Evolutionary conservation across 2,888 invertebrate species (phyloP), one percentile per base, ranked within the genome.

Genomic region (Tiphia femorata): DNA sequence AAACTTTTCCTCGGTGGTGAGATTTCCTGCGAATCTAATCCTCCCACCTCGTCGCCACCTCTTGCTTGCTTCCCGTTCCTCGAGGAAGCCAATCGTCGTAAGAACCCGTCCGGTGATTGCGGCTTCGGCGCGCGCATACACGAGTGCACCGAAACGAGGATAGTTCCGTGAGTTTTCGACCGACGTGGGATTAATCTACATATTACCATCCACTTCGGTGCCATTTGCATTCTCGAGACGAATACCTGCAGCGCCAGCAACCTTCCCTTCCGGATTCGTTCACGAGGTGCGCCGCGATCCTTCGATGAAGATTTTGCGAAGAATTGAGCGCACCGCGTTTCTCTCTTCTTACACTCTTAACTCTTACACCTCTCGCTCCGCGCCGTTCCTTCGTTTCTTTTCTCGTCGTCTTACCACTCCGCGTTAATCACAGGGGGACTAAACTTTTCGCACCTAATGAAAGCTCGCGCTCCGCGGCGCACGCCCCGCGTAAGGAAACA

Each of bases 101-200:
- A 49, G 25, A 44, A 38, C 23, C 19, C 17, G 29, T 30, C 33
- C n/a, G n/a, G 30, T 30, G 43, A 48, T 43, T 53, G 37, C 44
- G 41, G 23, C 14, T 55, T 42, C 30, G 33, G 29, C 49, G 29
- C 19, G 49, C 27, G 16, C 7, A n/a, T n/a, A n/a, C n/a, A n/a
- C n/a, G n/a, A n/a, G n/a, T 27, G 8, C 12, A 6, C 8, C 6
- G 42, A 17, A 42, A 58, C 37, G 58, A 43, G 55, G 53, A 55
- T 61, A 64, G 58, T 70, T 72, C 23, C 12, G 7, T 14, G 52
- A 67, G 59, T 71, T 73, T 71, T 71, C 67, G 53, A 56, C 57
- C 65, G 51, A 40, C 58, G 30, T 35, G 46, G 67, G 58, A 70
- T 73, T 62, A 70, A 70, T 71, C 58, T 63, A 53, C 70, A 58